Conservation (phyloP, 2,113 vertebrate species). For the Condylura cristata region DNA sequence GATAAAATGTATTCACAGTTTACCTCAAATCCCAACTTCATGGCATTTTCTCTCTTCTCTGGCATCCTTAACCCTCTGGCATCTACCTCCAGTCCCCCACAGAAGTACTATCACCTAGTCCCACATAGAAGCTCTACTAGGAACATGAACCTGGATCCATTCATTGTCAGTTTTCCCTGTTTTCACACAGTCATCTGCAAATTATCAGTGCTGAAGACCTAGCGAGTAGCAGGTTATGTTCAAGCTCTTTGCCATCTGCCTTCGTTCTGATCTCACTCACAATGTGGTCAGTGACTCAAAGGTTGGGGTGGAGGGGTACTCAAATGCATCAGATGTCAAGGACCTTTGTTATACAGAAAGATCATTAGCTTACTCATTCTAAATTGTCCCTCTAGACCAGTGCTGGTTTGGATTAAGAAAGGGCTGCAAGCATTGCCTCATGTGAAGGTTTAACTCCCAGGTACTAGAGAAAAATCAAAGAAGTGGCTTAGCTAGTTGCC, state of each 20-base stretch:
- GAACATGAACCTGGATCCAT: not conserved
- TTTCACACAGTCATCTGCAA: not conserved
- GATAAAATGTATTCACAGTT: constrained; percentile 2
- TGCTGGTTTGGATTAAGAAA: constrained; percentile 30
- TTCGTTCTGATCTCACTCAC: not conserved
- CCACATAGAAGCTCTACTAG: not conserved
- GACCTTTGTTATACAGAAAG: not conserved
- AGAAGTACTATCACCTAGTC: not conserved
- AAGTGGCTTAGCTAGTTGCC: constrained; percentile 40
- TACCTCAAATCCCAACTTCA: constrained; percentile 5
- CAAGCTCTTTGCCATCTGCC: not conserved
- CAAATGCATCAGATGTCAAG: constrained; percentile 3
- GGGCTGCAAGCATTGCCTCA: not conserved
- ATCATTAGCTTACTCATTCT: not conserved
- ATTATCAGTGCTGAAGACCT: not conserved
- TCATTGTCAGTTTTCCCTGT: not conserved
- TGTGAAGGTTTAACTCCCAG: not conserved
- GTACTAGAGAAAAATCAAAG: constrained; percentile 23
- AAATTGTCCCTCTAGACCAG: not conserved
- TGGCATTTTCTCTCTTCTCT: not conserved
- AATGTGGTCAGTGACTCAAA: not conserved
- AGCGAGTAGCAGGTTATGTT: not conserved
- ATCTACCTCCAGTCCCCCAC: not conserved
- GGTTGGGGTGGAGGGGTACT: not conserved
- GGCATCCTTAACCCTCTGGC: not conserved